Evolutionary conservation across 2,797 vertebrate genomes (phyloP), one percentile per base, ranked within the genome.

Genomic region (Coregonus sp.): DNA sequence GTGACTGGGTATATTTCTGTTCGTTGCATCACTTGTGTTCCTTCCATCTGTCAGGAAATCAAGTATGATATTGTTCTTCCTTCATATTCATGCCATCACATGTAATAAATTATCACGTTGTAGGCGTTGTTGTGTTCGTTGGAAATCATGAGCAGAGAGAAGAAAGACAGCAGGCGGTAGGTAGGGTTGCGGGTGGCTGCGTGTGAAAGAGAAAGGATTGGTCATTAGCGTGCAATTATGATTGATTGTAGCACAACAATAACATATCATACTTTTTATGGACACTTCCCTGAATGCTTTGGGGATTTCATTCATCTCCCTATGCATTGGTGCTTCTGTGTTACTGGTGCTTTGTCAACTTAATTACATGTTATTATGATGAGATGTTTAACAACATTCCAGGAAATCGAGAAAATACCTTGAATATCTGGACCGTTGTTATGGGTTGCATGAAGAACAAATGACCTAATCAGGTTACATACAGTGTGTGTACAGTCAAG

Each of bases 21-120:
- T 77, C 81, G 77, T 86, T 87, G 78, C 85, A 82, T 86, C 84
- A 87, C 76, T 83, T 79, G 78, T 78, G 79, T 63, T 81, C 71
- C 75, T 74, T 63, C 35, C 40, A 29, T 78, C 65, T 82, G 81
- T 74, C 75, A 76, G 78, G 74, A 78, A 65, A 54, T 77, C 47
- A n/a, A 31, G 72, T 77, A 70, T 74, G 68, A 51, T 47, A 25
- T 63, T 68, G 33, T 79, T 31, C 75, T 61, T 51, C n/a, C 40
- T 70, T 40, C 67, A 72, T 77, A 67, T 79, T 61, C 50, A 54
- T 76, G 67, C 29, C 71, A 47, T 78, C 33, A 56, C 67, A 80
- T 50, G 54, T 63, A 77, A 75, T 69, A 70, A 72, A 83, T 77
- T 61, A 65, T 75, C 20, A 54, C 15, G 18, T 61, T 6, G 9